Percentiles rank a stretch among this genome's conserved stretches.
These are phyloP conservation scores for Drosophila pseudotalamancana DNA, from an alignment of 2,888 invertebrate genomes.

Conservation along the genomic window DNA sequence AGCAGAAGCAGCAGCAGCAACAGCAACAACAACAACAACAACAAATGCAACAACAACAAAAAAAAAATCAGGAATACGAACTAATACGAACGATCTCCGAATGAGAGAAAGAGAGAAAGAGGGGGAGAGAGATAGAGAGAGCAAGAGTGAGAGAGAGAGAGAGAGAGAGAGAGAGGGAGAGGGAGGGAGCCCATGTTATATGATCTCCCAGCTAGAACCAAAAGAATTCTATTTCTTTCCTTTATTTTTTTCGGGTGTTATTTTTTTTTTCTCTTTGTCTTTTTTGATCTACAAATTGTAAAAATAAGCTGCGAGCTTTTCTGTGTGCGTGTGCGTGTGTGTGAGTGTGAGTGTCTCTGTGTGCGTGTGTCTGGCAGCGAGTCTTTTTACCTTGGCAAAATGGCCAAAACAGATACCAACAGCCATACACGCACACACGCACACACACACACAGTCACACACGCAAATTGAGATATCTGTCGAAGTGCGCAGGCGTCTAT, in stretches of 20 bases:
- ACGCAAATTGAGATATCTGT: background rate
- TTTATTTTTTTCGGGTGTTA: constrained; percentile 21
- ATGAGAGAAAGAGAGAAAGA: too few relatives aligned
- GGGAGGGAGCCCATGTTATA: constrained; percentile 70
- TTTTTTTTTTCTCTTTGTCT: background rate
- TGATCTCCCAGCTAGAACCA: constrained; percentile 57
- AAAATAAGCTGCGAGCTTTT: constrained; percentile 57
- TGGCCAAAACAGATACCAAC: constrained; percentile 39
- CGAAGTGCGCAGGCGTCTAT: constrained; percentile 38
- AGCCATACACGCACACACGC: constrained; percentile 11
- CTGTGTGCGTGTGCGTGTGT: constrained; percentile 21
- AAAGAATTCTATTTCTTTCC: constrained; percentile 26
- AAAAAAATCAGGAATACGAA: constrained; percentile 50
- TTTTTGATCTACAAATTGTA: constrained; percentile 48
- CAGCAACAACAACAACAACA: constrained; percentile 35
- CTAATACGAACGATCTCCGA: constrained; percentile 25
- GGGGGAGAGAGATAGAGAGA: too few relatives aligned
- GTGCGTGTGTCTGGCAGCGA: constrained; percentile 28
- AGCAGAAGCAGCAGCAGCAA: constrained; percentile 30
- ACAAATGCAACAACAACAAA: constrained; percentile 32
- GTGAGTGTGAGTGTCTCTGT: constrained; percentile 27
- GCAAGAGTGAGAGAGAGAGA: too few relatives aligned
- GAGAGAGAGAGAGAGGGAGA: too few relatives aligned
- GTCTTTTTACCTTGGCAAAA: constrained; percentile 65
- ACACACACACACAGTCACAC: constrained; percentile 2